These are phyloP conservation scores for Strigops habroptila DNA, from an alignment of 2,113 vertebrate genomes.

Conservation along the genomic window DNA sequence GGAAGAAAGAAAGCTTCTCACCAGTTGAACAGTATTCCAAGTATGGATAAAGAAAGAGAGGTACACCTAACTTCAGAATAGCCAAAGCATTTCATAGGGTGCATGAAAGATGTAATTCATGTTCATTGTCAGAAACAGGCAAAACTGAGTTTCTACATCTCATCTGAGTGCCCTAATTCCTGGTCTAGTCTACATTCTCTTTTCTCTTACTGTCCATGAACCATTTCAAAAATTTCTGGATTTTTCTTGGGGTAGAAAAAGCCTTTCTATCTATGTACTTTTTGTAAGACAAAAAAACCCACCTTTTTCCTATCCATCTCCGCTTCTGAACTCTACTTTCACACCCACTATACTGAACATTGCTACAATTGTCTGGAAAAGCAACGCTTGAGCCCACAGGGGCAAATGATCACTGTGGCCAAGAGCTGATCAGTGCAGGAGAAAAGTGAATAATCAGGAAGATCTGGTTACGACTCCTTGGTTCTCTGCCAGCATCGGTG, in stretches of 20 bases:
- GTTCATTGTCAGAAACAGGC: not conserved
- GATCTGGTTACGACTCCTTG: not conserved
- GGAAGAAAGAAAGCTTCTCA: not conserved
- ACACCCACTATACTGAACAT: not conserved
- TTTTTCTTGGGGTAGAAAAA: not conserved
- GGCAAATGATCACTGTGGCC: not conserved
- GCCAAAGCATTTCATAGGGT: not conserved
- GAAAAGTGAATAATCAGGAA: not conserved
- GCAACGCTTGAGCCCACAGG: not conserved
- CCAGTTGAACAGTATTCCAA: not conserved
- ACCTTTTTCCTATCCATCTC: not conserved
- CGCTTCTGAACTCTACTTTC: not conserved
- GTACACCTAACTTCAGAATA: not conserved
- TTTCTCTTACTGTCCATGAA: not conserved
- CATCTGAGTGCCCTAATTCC: rapidly evolving
- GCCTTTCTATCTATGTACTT: not conserved
- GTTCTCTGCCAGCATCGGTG: not conserved
- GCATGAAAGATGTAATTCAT: not conserved
- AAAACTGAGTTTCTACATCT: not conserved
- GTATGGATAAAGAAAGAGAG: not conserved
- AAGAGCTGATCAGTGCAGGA: not conserved
- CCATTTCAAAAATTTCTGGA: not conserved
- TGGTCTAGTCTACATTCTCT: not conserved
- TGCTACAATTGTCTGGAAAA: not conserved
- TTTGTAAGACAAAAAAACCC: not conserved